Base-by-base conservation (phyloP, 2,888 invertebrate species). In the Epsilonema sp. region DNA sequence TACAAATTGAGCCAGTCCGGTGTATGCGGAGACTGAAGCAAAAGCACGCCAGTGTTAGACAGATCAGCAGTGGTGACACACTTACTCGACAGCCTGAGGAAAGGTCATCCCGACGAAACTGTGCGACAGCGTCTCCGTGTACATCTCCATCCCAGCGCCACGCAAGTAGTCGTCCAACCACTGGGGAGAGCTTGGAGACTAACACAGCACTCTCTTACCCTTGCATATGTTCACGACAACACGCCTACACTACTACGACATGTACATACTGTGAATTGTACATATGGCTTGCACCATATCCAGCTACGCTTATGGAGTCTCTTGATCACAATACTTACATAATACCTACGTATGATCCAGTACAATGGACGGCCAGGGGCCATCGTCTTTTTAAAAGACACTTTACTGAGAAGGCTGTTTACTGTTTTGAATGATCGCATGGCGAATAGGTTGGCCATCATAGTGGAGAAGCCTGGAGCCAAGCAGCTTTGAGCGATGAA, bases 111-210 rank as follows among this genome's bases (percentile, higher is more conserved):
- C 89, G 72, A 87, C 87, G 78, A 94, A 94, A 71, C 92, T 89
- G 71, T 89, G 85, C 73, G 92, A 90, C 74, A 97, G 78, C 73
- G 89, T 89, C 78, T 97, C 94, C 71, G 94, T 97, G 78, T 97
- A 97, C 47, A 52, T 52, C 80, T 94, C 94, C 79, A 92, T 92
- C 74, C 94, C 94, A 68, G 94, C 94, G 73, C 94, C 94, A 76
- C 94, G 85, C 73, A 97, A 85, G 77, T 97, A 97, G 80, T 97
- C 94, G 77, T 92, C 94, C 80, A 94, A 87, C 94, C 94, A 97
- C 72, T 86, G 84, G 75, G 90, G 89, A 73, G 87, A 90, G 76
- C 87, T 86, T 74, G 87, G 87, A 74, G 87, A 87, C 89, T 90
- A 31, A n/a, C n/a, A n/a, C n/a, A n/a, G n/a, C n/a, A n/a, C n/a